Base-by-base conservation (phyloP, 2,888 invertebrate species). In the Sphaeridia pumilis region DNA sequence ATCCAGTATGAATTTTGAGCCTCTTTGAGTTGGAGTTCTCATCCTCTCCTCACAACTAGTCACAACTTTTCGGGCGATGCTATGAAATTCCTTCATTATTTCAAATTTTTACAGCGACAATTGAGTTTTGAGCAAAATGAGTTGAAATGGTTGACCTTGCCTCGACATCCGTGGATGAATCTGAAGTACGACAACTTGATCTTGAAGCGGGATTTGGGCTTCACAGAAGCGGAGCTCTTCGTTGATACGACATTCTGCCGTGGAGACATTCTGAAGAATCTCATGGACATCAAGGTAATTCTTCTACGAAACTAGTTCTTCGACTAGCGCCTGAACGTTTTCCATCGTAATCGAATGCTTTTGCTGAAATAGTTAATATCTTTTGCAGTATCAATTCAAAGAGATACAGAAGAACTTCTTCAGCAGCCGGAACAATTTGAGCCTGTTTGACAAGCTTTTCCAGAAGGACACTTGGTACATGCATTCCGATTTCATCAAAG, bases 401-500 rank as follows among this genome's bases (percentile, higher is more conserved):
- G 10, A 14, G 17, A 43, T 22, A 14, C 42, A 50, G 20, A 44
- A 50, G 7, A 36, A 26, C 17, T 51, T 51, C 38, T 51, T 44
- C 26, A 26, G 35, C 10, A 31, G 36, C 4, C 20, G 51, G 1
- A 20, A 22, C 22, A 26, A 34, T 14, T 25, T 44, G 44, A 36
- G 25, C 27, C 22, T 48, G 4, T 52, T 49, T 31, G 54, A 54
- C 12, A 26, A 34, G 12, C n/a, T 47, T 12, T 42, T 38, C n/a
- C 42, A 35, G 2, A 47, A 42, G 28, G 52, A 48, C n/a, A 26
- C 48, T 2, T 36, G 86, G 69, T 98, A 97, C 69, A 77, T 88
- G 57, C 97, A 95, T 68, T 77, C 54, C 7, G 55, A 56, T 14
- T 95, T 97, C 1, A 83, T 97, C 65, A 95, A 98, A 74, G 93